Conservation (phyloP, 2,888 invertebrate genomes). For the Leucozona laternaria region DNA sequence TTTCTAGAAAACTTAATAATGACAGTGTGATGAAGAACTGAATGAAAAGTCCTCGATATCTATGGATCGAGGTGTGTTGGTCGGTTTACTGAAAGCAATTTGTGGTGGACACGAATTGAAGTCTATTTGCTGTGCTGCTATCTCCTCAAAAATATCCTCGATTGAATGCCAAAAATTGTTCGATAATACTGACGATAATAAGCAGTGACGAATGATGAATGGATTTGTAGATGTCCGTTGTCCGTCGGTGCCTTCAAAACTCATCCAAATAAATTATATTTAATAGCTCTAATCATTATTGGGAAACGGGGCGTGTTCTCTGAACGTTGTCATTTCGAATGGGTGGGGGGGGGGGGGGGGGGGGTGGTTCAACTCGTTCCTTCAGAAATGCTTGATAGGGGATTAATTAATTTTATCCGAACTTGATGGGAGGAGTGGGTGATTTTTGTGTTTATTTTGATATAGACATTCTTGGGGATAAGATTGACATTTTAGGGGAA, state of each 20-base stretch:
- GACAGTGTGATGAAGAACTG: conserved; percentile 9
- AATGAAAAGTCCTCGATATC: conserved; percentile 38
- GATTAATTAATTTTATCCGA: conserved; percentile 19
- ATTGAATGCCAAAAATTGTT: conserved; percentile 41
- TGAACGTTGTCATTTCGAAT: not conserved
- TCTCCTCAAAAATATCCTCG: not conserved
- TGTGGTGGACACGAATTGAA: not conserved
- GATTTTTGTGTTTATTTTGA: not conserved
- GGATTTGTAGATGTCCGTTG: conserved; percentile 31
- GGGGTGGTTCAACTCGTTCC: not conserved
- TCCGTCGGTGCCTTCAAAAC: conserved; percentile 41
- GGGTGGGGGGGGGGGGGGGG: too few species aligned
- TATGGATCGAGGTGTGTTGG: conserved; percentile 9
- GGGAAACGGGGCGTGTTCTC: conserved; percentile 14
- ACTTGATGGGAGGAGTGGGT: not conserved
- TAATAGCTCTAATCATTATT: conserved; percentile 41
- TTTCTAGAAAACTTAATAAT: not conserved
- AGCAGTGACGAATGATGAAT: conserved; percentile 52
- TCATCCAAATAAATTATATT: conserved; percentile 59
- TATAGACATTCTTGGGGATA: not conserved
- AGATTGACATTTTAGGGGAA: too few species aligned
- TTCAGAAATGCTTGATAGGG: conserved; percentile 13
- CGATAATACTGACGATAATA: conserved; percentile 17
- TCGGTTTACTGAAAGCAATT: conserved; percentile 32
- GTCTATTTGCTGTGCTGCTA: not conserved